Base-by-base conservation (phyloP, 2,888 invertebrate species). In the Euzophera pinguis region DNA sequence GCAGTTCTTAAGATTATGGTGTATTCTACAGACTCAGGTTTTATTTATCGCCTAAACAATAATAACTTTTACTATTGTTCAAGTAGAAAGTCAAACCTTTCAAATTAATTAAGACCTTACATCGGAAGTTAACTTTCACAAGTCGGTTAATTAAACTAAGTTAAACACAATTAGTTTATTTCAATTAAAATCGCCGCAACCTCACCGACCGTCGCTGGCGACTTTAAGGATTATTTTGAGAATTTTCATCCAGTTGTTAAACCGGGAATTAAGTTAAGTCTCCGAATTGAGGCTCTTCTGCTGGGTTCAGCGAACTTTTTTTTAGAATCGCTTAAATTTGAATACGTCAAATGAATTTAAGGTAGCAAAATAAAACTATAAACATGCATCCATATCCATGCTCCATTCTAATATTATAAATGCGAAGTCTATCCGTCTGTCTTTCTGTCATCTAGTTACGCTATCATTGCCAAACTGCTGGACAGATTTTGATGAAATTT, bases 91-190 rank as follows among this genome's bases (percentile, higher is more conserved):
- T 69, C 69, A 69, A 65, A 60, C 62, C 64, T 64, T 67, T 59
- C 59, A 67, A 73, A 71, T 74, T 73, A 73, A 76, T 75, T 75
- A 67, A 71, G 61, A 58, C 61, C 57, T 68, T 64, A 69, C 69
- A 71, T 71, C 54, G 62, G 56, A 68, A 72, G 67, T 70, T 64
- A 69, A 73, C 70, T 72, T 70, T 67, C 64, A 70, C 70, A 72
- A 76, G 66, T 61, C 56, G 63, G 67, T 71, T 77, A 73, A 74
- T 77, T 75, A 73, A 72, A 75, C 64, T 66, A 64, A 71, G 73
- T 71, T 69, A 61, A 71, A 71, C 65, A 65, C 62, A 74, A 73
- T 73, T 68, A 64, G 65, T 64, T 68, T 69, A 65, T 68, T 68
- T 64, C 62, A 56, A 62, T 64, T 59, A 55, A 63, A 64, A 63